Base-by-base conservation (phyloP, 2,888 invertebrate genomes). In the Nebria brevicollis region DNA sequence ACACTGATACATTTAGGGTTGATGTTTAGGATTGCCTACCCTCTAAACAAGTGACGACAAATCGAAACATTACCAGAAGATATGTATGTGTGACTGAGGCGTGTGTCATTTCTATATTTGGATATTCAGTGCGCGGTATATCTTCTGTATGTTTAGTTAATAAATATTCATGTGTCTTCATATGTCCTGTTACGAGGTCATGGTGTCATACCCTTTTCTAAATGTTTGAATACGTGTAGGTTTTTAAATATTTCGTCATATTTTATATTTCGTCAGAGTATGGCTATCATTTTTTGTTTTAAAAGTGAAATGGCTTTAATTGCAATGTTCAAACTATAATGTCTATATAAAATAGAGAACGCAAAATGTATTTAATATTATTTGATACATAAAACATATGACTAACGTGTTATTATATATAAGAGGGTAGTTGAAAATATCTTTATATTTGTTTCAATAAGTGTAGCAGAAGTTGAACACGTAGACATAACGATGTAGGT, bases 391-490 rank as follows among this genome's bases (percentile, higher is more conserved):
- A 13, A 54, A 13, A 54, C 34, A 34, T 54, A 54, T 13, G 54
- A 54, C 2, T 54, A 54, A 54, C 54, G 54, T 54, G 54, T 54
- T 54, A 54, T 54, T 54, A 11, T 54, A 54, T 54, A 54, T 54
- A 54, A 54, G 54, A 54, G 54, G 54, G 34, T 54, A 54, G 54
- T 54, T 54, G 54, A 54, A 54, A 54, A 54, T 54, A 54, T 54
- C 54, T 54, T 54, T 54, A 54, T 54, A 54, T 54, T 54, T 54
- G 54, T 54, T 54, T 54, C 54, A 54, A 54, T 54, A 54, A 54
- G 54, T 54, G 54, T 54, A 54, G 54, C 54, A 54, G 4, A 54
- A 54, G 54, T 54, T 54, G 54, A 54, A 54, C 54, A 54, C 54
- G 54, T 54, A 54, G 54, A 54, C 8, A 54, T 54, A 54, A 54